Conservation (phyloP, 2,888 invertebrate genomes). For the Chymomyza fuscimana region DNA sequence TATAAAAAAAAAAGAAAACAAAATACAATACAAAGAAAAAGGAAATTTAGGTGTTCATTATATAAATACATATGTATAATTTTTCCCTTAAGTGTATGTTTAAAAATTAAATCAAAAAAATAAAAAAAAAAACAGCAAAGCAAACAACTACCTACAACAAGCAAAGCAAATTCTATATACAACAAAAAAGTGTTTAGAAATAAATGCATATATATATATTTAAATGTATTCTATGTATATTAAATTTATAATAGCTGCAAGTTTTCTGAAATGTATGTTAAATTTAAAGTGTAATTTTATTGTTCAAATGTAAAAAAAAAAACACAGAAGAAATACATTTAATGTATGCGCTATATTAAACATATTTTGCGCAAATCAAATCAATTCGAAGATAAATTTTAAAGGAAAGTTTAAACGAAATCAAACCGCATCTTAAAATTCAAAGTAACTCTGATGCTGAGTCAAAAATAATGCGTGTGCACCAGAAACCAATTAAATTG, state of each 20-base stretch:
- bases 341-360: neutral
- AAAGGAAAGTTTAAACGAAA: slow-evolving; percentile 8
- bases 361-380: neutral
- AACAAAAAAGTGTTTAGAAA: slow-evolving; percentile 27
- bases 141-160: slow-evolving; percentile 66
- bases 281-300: slow-evolving; percentile 57
- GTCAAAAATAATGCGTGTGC: neutral
- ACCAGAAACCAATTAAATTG: neutral
- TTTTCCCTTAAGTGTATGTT: slow-evolving; percentile 35
- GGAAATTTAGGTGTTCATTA: slow-evolving; percentile 58
- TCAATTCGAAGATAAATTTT: neutral
- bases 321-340: neutral
- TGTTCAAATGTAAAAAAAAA: slow-evolving; percentile 47
- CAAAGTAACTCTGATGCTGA: neutral
- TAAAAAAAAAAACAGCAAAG: slow-evolving; percentile 48
- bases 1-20: slow-evolving; percentile 21
- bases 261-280: slow-evolving; percentile 39
- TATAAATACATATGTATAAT: slow-evolving; percentile 25
- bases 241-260: slow-evolving; percentile 60
- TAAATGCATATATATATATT: slow-evolving; percentile 43
- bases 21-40: slow-evolving; percentile 39
- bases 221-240: slow-evolving; percentile 31
- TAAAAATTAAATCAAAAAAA: slow-evolving; percentile 29
- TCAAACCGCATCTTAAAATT: neutral
- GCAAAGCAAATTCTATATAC: slow-evolving; percentile 13